Conservation (phyloP, 2,113 vertebrate genomes). For the Engraulis encrasicolus region DNA sequence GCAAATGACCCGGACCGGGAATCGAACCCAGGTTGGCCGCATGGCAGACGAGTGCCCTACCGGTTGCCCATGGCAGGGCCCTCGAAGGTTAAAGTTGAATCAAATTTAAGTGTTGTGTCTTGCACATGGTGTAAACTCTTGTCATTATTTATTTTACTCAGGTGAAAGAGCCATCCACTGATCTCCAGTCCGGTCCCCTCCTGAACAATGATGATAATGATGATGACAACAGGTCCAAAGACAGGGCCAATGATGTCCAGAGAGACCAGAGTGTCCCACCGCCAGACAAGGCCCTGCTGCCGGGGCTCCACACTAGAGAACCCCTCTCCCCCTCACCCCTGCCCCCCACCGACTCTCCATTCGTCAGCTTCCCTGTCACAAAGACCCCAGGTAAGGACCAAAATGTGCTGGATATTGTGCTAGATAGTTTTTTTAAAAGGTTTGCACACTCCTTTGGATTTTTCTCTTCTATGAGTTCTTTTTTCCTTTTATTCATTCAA, state of each 20-base stretch:
- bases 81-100: no score
- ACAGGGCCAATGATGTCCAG: slow-evolving; percentile 71
- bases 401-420: background rate
- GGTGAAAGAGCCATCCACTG: slow-evolving; percentile 57
- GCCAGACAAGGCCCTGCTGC: slow-evolving; percentile 40
- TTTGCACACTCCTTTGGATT: no score
- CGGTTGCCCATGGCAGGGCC: no score
- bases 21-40: no score
- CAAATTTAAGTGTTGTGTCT: background rate
- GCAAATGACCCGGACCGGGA: no score
- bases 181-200: slow-evolving; percentile 53
- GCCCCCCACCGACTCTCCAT: slow-evolving; percentile 54
- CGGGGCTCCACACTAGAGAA: background rate
- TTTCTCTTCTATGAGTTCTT: no score
- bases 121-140: background rate
- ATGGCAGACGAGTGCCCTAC: no score
- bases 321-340: slow-evolving; percentile 35
- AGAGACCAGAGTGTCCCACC: slow-evolving; percentile 73
- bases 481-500: no score
- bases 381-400: slow-evolving; percentile 71
- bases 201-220: slow-evolving; percentile 68
- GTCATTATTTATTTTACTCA: slow-evolving; percentile 46
- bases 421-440: no score
- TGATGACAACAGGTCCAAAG: slow-evolving; percentile 48
- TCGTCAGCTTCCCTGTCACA: slow-evolving; percentile 66